Percentiles rank a stretch among this genome's conserved stretches.
These are phyloP conservation scores for Poeciliopsis retropinna DNA, from an alignment of 2,113 vertebrate genomes.

Conservation along the genomic window DNA sequence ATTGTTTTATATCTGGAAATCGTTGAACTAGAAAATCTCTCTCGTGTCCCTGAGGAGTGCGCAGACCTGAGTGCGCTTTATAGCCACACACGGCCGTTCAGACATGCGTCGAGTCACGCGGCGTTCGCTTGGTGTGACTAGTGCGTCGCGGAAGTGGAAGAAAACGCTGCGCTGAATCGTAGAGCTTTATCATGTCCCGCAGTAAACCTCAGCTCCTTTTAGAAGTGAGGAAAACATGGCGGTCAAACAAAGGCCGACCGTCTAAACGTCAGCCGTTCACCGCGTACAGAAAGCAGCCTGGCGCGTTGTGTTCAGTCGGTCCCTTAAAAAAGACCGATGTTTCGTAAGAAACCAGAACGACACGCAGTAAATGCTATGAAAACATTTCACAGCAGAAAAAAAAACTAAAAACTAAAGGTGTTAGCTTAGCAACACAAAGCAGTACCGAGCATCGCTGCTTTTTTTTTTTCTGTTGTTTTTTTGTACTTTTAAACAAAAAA, in stretches of 20 bases:
- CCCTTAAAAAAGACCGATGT: background rate
- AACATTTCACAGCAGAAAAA: background rate
- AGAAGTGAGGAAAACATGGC: too few relatives aligned
- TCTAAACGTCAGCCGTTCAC: background rate
- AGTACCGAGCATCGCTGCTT: background rate
- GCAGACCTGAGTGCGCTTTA: slow-evolving; percentile 2
- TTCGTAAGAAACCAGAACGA: background rate
- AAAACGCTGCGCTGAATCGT: slow-evolving; percentile 10
- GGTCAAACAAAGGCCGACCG: background rate
- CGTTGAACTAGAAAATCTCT: slow-evolving; percentile 11
- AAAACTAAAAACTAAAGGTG: background rate
- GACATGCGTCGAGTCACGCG: slow-evolving; percentile 29
- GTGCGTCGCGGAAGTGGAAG: slow-evolving; percentile 21
- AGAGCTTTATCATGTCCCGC: slow-evolving; percentile 3
- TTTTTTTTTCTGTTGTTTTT: background rate
- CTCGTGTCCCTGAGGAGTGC: slow-evolving; percentile 4
- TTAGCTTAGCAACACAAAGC: background rate
- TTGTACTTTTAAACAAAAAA: background rate
- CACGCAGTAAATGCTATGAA: background rate
- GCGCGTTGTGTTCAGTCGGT: background rate
- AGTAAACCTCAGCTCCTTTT: background rate
- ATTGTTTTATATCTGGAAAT: slow-evolving; percentile 20
- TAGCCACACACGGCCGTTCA: slow-evolving; percentile 13
- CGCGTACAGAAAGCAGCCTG: background rate
- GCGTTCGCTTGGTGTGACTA: slow-evolving; percentile 31